Conservation (phyloP, 2,113 vertebrate species). For the Prunella fulvescens region DNA sequence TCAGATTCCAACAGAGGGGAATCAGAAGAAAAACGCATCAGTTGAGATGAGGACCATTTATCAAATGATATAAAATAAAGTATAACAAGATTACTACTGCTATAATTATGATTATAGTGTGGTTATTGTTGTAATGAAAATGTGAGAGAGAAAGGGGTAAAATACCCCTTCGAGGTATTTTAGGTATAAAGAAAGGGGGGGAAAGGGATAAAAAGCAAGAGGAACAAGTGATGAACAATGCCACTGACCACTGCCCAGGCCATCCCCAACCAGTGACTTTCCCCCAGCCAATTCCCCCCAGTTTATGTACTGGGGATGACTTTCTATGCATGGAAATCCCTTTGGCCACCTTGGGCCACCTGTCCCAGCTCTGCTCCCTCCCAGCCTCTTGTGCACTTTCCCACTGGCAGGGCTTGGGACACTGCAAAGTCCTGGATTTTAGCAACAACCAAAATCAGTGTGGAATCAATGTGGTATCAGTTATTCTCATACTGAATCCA, state of each 20-base stretch:
- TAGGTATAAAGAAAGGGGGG: not conserved
- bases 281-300: not conserved
- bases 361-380: not conserved
- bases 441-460: rapidly evolving
- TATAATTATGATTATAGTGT: too few relatives aligned
- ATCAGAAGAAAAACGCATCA: not conserved
- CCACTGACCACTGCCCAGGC: not conserved
- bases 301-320: not conserved
- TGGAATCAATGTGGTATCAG: not conserved
- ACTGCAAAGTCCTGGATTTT: not conserved
- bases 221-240: not conserved
- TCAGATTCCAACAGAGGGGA: not conserved
- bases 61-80: not conserved
- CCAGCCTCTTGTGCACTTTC: not conserved
- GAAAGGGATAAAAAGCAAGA: not conserved
- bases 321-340: not conserved
- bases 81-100: too few relatives aligned
- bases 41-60: not conserved
- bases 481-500: not conserved
- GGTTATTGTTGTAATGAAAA: not conserved
- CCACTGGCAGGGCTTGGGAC: not conserved
- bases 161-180: not conserved
- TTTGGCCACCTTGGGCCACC: not conserved
- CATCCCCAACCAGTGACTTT: not conserved
- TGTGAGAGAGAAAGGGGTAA: not conserved